Evolutionary conservation across 1,140 invertebrate species (phyloP).

Genomic region (Pteromalus puparum): DNA sequence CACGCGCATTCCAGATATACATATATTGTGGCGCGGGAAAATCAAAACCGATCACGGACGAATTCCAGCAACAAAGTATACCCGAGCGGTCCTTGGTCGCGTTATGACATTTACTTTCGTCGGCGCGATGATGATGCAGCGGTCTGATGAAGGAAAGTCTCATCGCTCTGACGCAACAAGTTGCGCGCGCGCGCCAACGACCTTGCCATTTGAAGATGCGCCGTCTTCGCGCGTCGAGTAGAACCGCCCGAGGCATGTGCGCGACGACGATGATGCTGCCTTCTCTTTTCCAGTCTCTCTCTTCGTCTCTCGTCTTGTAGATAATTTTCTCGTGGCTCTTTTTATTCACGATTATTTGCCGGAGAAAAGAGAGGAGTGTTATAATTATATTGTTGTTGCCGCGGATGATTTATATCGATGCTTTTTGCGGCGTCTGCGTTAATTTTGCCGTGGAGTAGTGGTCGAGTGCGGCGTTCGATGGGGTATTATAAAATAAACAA

Average conservation of each 20-base stretch:
- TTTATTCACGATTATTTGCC: neutral
- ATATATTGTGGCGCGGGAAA: neutral
- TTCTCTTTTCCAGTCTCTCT: constrained; percentile 8
- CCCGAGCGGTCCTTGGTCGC: constrained; percentile 66
- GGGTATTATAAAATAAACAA: no score
- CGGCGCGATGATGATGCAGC: constrained; percentile 13
- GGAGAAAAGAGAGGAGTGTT: neutral
- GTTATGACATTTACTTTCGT: constrained; percentile 72
- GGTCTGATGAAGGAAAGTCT: constrained; percentile 53
- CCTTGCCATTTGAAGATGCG: constrained; percentile 72
- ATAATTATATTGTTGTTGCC: neutral
- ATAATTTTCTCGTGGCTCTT: neutral
- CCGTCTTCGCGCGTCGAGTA: constrained; percentile 40
- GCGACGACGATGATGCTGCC: neutral
- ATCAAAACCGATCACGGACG: neutral
- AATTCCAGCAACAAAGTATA: constrained; percentile 8
- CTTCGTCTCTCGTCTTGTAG: neutral
- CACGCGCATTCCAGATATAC: no score
- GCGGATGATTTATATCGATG: neutral
- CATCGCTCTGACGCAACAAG: constrained; percentile 63
- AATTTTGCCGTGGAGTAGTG: neutral
- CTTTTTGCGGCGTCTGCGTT: neutral
- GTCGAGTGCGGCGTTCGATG: no score
- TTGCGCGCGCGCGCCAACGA: constrained; percentile 51
- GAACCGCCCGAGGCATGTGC: neutral